These are phyloP conservation scores for Apaloderma vittatum DNA, from an alignment of 2,113 vertebrate genomes.

Conservation along the genomic window DNA sequence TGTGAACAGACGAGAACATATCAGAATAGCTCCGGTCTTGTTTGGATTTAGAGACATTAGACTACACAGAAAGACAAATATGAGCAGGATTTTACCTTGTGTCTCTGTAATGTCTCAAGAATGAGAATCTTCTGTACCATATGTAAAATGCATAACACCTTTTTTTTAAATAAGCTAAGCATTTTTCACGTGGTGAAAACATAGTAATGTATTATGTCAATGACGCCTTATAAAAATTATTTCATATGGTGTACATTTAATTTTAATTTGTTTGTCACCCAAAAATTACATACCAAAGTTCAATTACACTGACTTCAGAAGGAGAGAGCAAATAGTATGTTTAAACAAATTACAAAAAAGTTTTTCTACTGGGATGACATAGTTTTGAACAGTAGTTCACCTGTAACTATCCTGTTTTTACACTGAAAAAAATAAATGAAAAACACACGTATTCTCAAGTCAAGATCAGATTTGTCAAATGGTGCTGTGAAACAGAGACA, in stretches of 20 bases:
- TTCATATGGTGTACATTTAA: not conserved
- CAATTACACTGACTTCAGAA: not conserved
- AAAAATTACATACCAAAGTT: not conserved
- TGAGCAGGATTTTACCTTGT: not conserved
- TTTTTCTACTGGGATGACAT: not conserved
- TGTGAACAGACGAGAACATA: not conserved
- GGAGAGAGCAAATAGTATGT: not conserved
- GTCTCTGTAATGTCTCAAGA: not conserved
- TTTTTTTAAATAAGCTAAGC: not conserved
- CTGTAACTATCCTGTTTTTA: not conserved
- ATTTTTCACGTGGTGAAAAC: not conserved
- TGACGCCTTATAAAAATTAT: not conserved
- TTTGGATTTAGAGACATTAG: not conserved
- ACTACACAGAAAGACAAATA: not conserved
- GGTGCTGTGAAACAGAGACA: not conserved
- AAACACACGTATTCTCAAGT: accelerated
- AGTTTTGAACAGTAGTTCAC: not conserved
- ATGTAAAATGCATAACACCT: accelerated
- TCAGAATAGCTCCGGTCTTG: not conserved
- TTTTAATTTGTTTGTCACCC: not conserved
- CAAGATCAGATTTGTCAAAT: not conserved
- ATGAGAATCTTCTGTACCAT: not conserved
- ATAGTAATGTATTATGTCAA: not conserved
- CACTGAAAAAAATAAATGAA: not conserved
- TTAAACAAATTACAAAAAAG: not conserved